Conservation (phyloP, 2,888 invertebrate genomes). For the Drosophila gaucha region DNA sequence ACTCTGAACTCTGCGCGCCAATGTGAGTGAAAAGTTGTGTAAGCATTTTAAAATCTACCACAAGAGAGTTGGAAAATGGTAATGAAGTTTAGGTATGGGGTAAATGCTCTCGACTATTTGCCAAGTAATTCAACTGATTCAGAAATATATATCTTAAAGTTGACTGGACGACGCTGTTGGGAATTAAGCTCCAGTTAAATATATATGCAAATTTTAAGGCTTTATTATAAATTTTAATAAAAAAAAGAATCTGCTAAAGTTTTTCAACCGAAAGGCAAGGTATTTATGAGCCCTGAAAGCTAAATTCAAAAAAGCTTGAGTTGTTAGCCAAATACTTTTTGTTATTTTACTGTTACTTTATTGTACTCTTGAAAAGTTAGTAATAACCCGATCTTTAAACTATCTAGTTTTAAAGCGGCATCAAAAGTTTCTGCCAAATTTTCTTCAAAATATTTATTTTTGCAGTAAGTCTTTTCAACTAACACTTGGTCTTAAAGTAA, state of each 20-base stretch:
- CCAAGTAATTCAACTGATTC: slow-evolving; percentile 42
- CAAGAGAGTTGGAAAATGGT: slow-evolving; percentile 40
- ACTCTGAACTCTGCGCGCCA: slow-evolving; percentile 22
- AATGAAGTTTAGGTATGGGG: slow-evolving; percentile 1
- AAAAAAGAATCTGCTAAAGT: background rate
- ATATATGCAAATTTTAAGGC: slow-evolving; percentile 5
- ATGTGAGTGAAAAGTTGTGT: slow-evolving; percentile 72
- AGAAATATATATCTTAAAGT: slow-evolving; percentile 26
- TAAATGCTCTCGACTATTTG: slow-evolving; percentile 22
- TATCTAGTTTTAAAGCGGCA: too few species aligned
- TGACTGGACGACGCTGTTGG: background rate
- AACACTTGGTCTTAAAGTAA: background rate
- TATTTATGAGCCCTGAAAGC: too few species aligned
- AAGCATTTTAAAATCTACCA: slow-evolving; percentile 63
- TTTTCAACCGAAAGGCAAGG: too few species aligned
- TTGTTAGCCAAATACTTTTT: too few species aligned
- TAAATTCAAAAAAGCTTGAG: too few species aligned
- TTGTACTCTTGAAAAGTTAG: too few species aligned
- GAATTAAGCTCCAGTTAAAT: background rate
- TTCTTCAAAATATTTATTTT: background rate
- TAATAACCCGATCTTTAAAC: too few species aligned
- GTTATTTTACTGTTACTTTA: too few species aligned
- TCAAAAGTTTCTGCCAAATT: background rate
- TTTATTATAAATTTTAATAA: background rate
- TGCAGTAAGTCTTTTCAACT: background rate